Evolutionary conservation across 2,113 vertebrate species (phyloP).

Genomic region (Sclerurus mexicanus): DNA sequence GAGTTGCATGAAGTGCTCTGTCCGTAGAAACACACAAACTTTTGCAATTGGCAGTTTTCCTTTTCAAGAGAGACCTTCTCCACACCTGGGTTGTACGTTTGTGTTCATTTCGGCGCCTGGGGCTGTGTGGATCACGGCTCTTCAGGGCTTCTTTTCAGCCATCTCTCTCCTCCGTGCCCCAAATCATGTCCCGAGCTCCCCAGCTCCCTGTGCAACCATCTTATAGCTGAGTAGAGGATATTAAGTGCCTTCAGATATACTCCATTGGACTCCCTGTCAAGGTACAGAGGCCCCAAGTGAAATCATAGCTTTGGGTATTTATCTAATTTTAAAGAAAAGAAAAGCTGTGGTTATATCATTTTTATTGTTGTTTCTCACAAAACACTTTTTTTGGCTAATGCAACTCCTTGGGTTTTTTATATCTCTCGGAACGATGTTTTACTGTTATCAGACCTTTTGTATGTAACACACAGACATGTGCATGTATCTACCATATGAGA

Average conservation of each 20-base stretch:
- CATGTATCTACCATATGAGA: constrained; percentile 69
- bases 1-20: constrained; percentile 69
- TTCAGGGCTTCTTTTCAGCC: constrained; percentile 63
- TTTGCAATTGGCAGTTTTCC: constrained; percentile 53
- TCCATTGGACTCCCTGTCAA: constrained; percentile 69
- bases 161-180: constrained; percentile 58
- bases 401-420: constrained; percentile 73
- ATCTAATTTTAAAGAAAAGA: constrained; percentile 65
- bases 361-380: constrained; percentile 75
- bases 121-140: constrained; percentile 71
- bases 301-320: constrained; percentile 63
- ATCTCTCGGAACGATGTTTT: constrained; percentile 69
- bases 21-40: constrained; percentile 54
- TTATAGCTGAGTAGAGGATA: constrained; percentile 70
- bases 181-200: constrained; percentile 64
- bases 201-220: constrained; percentile 68
- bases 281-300: constrained; percentile 67
- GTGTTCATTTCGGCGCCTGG: constrained; percentile 57
- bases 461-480: constrained; percentile 72
- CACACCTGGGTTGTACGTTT: constrained; percentile 31
- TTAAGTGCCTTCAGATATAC: constrained; percentile 93
- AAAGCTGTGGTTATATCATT: constrained; percentile 81
- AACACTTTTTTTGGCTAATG: constrained; percentile 76
- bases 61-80: constrained; percentile 53
- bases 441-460: constrained; percentile 77